A percentile compares a stretch with the other conserved stretches of the same genome.
phyloP scores from a whole-genome alignment of 2,113 vertebrate species.

The Neotoma lepida region DNA sequence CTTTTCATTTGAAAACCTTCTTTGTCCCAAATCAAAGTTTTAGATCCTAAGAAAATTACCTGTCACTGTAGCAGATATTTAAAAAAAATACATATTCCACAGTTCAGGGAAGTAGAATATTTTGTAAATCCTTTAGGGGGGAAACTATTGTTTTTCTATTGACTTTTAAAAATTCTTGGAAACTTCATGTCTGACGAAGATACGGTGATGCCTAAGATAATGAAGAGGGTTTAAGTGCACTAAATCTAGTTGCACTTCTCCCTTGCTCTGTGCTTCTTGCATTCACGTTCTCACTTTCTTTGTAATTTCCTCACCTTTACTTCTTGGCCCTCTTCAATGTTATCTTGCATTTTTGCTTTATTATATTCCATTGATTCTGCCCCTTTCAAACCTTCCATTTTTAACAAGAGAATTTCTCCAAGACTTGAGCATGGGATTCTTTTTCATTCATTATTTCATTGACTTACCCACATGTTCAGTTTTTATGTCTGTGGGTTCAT shows the following conservation, averaged over 20 bases:
- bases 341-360: constrained; percentile 22
- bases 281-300: neutral
- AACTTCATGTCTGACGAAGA: neutral
- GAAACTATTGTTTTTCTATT: neutral
- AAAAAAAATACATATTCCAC: neutral
- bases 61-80: constrained; percentile 26
- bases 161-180: constrained; percentile 9
- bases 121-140: neutral
- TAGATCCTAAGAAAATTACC: constrained; percentile 70
- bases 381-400: neutral
- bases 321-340: neutral
- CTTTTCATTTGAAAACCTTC: constrained; percentile 56
- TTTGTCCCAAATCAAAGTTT: constrained; percentile 63
- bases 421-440: neutral
- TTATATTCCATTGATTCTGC: neutral
- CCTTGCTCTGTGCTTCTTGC: neutral
- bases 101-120: constrained; percentile 2
- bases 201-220: neutral
- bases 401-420: neutral
- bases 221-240: neutral
- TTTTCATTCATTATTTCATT: neutral
- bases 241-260: neutral
- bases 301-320: neutral
- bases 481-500: neutral
- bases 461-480: neutral